A percentile compares a stretch with the other conserved stretches of the same genome.
Conservation (phyloP, 1,140 invertebrate genomes). For the Pseudomyrmex sp. region DNA sequence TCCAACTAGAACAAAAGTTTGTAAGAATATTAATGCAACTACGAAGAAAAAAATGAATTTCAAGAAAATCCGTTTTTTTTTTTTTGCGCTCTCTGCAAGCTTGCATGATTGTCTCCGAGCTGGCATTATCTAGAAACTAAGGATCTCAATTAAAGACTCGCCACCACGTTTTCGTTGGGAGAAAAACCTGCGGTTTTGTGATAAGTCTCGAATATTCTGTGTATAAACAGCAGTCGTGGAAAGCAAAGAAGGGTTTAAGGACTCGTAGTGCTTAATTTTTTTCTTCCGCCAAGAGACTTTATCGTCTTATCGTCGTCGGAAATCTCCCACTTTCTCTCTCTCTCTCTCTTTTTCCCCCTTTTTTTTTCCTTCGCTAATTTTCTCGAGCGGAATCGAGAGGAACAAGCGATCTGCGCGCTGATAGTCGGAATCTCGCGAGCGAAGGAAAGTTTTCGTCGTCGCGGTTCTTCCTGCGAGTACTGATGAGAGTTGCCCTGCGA, state of each 20-base stretch:
- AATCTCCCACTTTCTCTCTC: slow-evolving; percentile 50
- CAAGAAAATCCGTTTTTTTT: background rate
- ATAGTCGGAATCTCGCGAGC: slow-evolving; percentile 68
- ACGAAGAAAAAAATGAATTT: too few species aligned
- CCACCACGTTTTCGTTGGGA: background rate
- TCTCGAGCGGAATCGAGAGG: slow-evolving; percentile 69
- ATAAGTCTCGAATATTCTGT: background rate
- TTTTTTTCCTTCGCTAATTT: slow-evolving; percentile 77
- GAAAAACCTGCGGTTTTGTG: slow-evolving; percentile 4
- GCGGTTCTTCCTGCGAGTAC: slow-evolving; percentile 69
- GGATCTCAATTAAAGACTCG: background rate
- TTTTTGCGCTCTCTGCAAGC: too few species aligned
- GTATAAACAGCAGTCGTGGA: slow-evolving; percentile 4
- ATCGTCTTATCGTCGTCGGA: slow-evolving; percentile 50
- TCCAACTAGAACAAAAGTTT: background rate
- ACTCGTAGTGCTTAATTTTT: slow-evolving; percentile 55
- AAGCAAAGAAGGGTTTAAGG: slow-evolving; percentile 38
- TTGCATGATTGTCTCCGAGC: background rate
- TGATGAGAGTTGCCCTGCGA: slow-evolving; percentile 62
- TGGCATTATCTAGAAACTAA: background rate
- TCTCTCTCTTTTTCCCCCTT: background rate
- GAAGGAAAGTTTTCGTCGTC: slow-evolving; percentile 46
- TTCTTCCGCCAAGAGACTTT: slow-evolving; percentile 30
- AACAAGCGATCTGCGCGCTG: slow-evolving; percentile 75
- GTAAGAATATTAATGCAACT: background rate